These are phyloP conservation scores for Thumatha senex DNA, from an alignment of 2,888 invertebrate species.

Conservation along the genomic window DNA sequence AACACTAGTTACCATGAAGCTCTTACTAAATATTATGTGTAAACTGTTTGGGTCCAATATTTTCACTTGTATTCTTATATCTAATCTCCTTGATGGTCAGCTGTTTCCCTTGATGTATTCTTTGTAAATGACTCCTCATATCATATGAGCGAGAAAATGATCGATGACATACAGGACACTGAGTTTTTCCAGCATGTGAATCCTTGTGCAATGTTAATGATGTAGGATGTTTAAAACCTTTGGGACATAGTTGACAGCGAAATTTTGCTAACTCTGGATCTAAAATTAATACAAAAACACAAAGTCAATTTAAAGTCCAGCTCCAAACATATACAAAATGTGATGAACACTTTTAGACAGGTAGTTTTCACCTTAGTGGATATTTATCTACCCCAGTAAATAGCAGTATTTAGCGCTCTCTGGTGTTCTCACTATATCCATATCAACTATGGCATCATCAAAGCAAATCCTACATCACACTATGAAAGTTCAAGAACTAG, in stretches of 20 bases:
- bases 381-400: no score
- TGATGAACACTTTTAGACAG: no score
- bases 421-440: no score
- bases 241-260: constrained; percentile 85
- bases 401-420: no score
- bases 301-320: not conserved
- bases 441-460: no score
- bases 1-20: constrained; percentile 41
- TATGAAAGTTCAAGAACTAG: no score
- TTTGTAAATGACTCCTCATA: constrained; percentile 84
- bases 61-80: constrained; percentile 72
- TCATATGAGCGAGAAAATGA: constrained; percentile 85
- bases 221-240: constrained; percentile 85
- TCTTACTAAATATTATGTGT: constrained; percentile 68
- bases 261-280: constrained; percentile 83
- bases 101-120: constrained; percentile 84
- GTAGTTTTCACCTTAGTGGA: no score
- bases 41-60: constrained; percentile 66
- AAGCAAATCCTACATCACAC: no score
- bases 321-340: no score
- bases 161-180: constrained; percentile 84
- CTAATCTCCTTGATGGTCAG: constrained; percentile 78
- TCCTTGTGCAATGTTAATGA: constrained; percentile 85
- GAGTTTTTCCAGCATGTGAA: constrained; percentile 85
- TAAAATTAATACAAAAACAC: constrained; percentile 49